A percentile compares a stretch with the other conserved stretches of the same genome.
Conservation (phyloP, 2,113 vertebrate genomes). For the Laterallus jamaicensis region DNA sequence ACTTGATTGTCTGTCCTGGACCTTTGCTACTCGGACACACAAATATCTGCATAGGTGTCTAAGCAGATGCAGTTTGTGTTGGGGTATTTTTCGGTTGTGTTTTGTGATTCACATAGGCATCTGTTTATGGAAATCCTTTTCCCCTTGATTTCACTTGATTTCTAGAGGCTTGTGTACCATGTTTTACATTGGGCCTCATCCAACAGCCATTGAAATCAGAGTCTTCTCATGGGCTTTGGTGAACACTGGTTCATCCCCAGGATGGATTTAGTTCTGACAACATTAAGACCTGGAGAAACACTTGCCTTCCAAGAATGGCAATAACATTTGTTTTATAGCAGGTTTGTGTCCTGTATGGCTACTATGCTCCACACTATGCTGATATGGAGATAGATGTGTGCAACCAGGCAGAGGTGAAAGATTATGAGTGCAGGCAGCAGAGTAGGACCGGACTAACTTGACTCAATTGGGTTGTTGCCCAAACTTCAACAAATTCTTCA, state of each 20-base stretch:
- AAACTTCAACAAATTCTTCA: not conserved
- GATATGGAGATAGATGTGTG: not conserved
- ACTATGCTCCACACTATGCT: not conserved
- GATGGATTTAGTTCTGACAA: not conserved
- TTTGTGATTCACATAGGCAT: not conserved
- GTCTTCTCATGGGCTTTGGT: not conserved
- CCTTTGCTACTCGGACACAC: rapidly evolving
- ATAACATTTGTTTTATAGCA: not conserved
- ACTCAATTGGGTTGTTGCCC: not conserved
- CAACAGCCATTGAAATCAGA: not conserved
- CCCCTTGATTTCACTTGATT: not conserved
- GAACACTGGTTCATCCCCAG: not conserved
- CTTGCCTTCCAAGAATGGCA: not conserved
- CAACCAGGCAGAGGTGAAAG: not conserved
- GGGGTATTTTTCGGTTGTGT: not conserved
- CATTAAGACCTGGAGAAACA: not conserved
- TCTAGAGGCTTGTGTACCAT: not conserved
- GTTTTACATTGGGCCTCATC: not conserved
- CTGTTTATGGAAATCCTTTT: not conserved
- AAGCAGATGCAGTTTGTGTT: not conserved
- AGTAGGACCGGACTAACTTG: not conserved
- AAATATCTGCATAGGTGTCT: not conserved
- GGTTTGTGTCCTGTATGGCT: not conserved
- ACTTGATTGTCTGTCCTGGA: not conserved
- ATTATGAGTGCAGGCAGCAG: rapidly evolving